Evolutionary conservation across 2,797 vertebrate genomes (phyloP), one percentile per base, ranked within the genome.

Genomic region (Thalassophryne amazonica): DNA sequence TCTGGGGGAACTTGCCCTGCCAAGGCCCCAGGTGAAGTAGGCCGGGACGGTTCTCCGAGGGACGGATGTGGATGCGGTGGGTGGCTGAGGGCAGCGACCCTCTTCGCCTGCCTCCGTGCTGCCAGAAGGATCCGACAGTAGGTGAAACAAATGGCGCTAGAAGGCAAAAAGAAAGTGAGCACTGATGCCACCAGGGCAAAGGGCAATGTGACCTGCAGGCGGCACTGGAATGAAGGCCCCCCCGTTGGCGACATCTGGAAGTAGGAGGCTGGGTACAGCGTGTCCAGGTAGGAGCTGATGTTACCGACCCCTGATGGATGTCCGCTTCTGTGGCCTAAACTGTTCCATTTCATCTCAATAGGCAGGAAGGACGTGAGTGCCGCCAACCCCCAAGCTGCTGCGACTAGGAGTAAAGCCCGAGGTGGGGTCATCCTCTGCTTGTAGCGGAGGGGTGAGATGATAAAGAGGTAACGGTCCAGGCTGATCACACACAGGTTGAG

Each of bases 401-500:
- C 79, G 13, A 99, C 90, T 15, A 99, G 89, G 5, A 90, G 78
- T 38, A 98, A 48, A 1, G 95, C 97, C 18, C 95, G 81, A 20
- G 86, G 80, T 0, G 92, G 88, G 2, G 96, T 98, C 96, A 98
- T 94, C 49, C 93, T 91, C 75, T 97, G 92, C 86, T 98, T 97
- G 92, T 99, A 98, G 25, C 90, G 89, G 56, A 99, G 88, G 0
- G 97, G 97, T 0, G 95, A 98, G 47, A 95, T 96, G 76, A 98
- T 99, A 75, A 99, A 93, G 76, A 99, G 86, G 83, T 98, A 98
- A 3, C 97, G 91, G 88, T 98, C 97, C 86, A 98, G 78, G 87
- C 96, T 98, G 90, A 99, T 99, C 76, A 94, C 86, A 10, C 97
- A 98, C 36, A 99, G 89, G 90, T 99, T 98, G 61, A 99, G 93